Percentiles rank a stretch among this genome's conserved stretches.
These are phyloP conservation scores for Trichechus manatus DNA, from an alignment of 2,113 vertebrate species.

Conservation along the genomic window DNA sequence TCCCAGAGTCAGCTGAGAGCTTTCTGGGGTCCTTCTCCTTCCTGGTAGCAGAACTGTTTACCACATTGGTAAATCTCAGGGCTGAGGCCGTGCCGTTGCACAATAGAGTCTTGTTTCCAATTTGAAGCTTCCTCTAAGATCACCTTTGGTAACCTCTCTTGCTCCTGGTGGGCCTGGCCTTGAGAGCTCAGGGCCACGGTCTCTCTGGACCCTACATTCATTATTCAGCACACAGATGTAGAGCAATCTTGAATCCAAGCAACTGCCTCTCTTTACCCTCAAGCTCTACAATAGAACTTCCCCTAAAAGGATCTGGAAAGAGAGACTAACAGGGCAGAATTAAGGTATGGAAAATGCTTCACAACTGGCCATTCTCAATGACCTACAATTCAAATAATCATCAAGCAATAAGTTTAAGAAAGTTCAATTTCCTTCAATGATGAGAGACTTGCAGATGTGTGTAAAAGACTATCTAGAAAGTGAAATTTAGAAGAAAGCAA, in stretches of 20 bases:
- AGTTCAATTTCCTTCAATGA: not conserved
- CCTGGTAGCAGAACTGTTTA: not conserved
- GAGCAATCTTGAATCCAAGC: not conserved
- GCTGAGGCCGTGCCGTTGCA: not conserved
- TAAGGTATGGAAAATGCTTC: not conserved
- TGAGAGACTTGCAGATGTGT: not conserved
- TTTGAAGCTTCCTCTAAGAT: not conserved
- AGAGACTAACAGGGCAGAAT: not conserved
- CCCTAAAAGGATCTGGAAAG: not conserved
- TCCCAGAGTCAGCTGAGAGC: not conserved
- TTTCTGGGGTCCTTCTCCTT: not conserved
- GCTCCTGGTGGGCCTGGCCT: no score
- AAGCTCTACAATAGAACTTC: no score
- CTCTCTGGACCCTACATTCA: not conserved
- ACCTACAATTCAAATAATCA: not conserved
- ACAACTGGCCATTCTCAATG: not conserved
- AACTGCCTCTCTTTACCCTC: not conserved
- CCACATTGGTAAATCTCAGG: not conserved
- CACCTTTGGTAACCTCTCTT: no score
- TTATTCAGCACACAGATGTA: not conserved
- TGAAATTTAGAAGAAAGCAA: not conserved
- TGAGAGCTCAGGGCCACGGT: not conserved
- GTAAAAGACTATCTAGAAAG: not conserved
- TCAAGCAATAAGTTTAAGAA: not conserved
- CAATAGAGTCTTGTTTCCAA: not conserved